phyloP scores from a whole-genome alignment of 2,888 invertebrate genomes.

The Drosophila testacea region DNA sequence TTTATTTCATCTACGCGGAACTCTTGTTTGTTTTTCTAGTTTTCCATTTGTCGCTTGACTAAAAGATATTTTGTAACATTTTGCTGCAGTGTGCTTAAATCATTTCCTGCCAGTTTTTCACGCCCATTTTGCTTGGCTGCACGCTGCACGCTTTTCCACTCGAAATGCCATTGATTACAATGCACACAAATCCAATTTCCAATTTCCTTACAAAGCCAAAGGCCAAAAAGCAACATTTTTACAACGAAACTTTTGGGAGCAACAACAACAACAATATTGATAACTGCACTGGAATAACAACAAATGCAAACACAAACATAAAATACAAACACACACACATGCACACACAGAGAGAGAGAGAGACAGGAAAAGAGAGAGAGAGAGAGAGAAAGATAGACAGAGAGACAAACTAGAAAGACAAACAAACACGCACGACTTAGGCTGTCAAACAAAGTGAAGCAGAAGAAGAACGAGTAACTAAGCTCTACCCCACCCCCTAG shows the following conservation, averaged over 20 bases:
- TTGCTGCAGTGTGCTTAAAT: slow-evolving; percentile 11
- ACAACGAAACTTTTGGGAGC: slow-evolving; percentile 30
- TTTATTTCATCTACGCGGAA: too few species aligned
- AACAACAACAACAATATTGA: slow-evolving; percentile 52
- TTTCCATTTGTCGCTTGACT: neutral
- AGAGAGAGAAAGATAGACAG: slow-evolving; percentile 9
- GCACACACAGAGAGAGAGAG: slow-evolving; percentile 5
- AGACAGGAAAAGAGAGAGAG: slow-evolving; percentile 4
- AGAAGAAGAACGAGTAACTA: neutral
- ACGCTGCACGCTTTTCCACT: slow-evolving; percentile 17
- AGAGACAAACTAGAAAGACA: slow-evolving; percentile 29
- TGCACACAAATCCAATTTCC: slow-evolving; percentile 39
- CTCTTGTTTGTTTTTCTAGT: neutral
- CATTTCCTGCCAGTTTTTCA: slow-evolving; percentile 16
- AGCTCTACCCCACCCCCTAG: neutral
- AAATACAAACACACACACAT: slow-evolving; percentile 16
- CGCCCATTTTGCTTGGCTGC: slow-evolving; percentile 11
- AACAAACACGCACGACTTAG: slow-evolving; percentile 63
- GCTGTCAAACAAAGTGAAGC: slow-evolving; percentile 45
- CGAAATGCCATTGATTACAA: slow-evolving; percentile 38
- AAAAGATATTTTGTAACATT: slow-evolving; percentile 10
- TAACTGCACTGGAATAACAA: slow-evolving; percentile 63
- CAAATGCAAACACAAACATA: slow-evolving; percentile 60
- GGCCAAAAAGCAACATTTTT: slow-evolving; percentile 27
- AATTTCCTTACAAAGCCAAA: slow-evolving; percentile 41